These are phyloP conservation scores for Catajapyx aquilonaris DNA, from an alignment of 1,140 invertebrate genomes.

Conservation along the genomic window DNA sequence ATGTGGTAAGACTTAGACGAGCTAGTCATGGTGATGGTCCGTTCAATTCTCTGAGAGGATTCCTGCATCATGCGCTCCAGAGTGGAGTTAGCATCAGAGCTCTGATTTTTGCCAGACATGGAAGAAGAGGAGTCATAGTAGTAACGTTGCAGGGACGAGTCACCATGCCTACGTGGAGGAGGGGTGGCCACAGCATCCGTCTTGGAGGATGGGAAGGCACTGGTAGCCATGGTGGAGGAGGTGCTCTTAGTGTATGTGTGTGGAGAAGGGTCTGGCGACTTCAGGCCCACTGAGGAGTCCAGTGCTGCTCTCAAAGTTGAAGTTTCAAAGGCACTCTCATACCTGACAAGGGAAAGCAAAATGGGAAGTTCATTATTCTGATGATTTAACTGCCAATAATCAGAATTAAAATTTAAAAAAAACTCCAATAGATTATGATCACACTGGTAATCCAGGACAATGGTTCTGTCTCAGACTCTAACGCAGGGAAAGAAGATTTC, in stretches of 20 bases:
- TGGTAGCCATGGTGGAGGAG: neutral
- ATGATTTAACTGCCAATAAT: no score
- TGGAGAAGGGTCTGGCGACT: neutral
- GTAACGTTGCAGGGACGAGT: neutral
- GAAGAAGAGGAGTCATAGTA: neutral
- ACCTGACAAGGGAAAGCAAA: no score
- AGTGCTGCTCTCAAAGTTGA: slow-evolving; percentile 2
- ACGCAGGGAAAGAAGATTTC: neutral
- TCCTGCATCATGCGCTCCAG: slow-evolving; percentile 8
- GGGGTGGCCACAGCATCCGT: neutral
- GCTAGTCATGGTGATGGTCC: slow-evolving; percentile 10
- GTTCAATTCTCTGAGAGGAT: slow-evolving; percentile 11
- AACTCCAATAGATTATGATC: neutral
- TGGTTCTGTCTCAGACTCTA: slow-evolving; percentile 1
- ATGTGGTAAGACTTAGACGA: slow-evolving; percentile 10
- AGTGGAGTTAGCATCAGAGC: slow-evolving; percentile 2
- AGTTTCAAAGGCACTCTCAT: slow-evolving; percentile 4
- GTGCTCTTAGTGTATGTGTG: neutral
- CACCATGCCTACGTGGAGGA: neutral
- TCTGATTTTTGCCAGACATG: slow-evolving; percentile 3
- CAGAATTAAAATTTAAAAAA: neutral
- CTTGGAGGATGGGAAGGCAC: neutral
- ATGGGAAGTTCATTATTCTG: no score
- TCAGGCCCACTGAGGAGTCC: neutral
- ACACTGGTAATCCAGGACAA: slow-evolving; percentile 1